Evolutionary conservation across 1,140 invertebrate species (phyloP).

Genomic region (Drosophila nikananu): DNA sequence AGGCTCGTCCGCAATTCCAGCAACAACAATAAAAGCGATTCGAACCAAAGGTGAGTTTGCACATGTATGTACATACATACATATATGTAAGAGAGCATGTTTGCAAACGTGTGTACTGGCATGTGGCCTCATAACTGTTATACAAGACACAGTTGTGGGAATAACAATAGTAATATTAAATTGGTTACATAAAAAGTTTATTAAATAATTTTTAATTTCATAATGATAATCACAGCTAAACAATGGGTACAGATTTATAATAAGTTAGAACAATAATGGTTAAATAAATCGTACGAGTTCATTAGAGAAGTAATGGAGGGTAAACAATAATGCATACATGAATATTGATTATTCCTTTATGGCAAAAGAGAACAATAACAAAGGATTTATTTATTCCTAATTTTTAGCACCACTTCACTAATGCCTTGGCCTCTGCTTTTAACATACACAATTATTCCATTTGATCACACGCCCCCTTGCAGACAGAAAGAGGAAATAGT

Average conservation of each 20-base stretch:
- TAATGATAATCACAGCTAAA: background rate
- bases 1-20: slow-evolving; percentile 43
- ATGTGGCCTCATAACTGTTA: slow-evolving; percentile 47
- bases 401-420: background rate
- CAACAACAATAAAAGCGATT: slow-evolving; percentile 17
- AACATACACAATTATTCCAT: slow-evolving; percentile 20
- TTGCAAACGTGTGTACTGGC: slow-evolving; percentile 25
- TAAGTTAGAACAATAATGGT: background rate
- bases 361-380: background rate
- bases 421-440: background rate
- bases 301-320: background rate
- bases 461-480: slow-evolving; percentile 17
- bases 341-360: background rate
- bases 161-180: background rate
- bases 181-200: background rate
- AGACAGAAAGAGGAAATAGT: slow-evolving; percentile 4
- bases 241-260: background rate
- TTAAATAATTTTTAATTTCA: background rate
- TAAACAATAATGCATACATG: background rate
- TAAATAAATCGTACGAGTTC: background rate
- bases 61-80: background rate
- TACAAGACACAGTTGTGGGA: slow-evolving; percentile 32
- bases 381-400: background rate
- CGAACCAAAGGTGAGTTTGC: slow-evolving; percentile 11
- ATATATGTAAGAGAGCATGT: slow-evolving; percentile 9